Conservation (phyloP, 2,113 vertebrate genomes). For the Podarcis cretensis region DNA sequence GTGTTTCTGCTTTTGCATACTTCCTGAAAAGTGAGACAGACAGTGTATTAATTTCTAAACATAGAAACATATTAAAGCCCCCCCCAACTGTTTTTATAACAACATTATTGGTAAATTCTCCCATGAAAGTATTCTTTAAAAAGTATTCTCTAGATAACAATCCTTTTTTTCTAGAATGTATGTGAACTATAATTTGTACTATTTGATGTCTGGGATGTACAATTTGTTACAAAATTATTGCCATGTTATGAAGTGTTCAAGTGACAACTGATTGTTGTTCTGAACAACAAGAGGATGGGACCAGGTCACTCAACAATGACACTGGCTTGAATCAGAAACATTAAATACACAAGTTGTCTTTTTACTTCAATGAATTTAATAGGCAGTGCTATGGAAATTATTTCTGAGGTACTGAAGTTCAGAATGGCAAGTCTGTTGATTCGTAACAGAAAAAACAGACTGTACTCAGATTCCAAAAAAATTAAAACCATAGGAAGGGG, state of each 20-base stretch:
- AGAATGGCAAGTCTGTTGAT: neutral
- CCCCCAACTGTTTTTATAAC: neutral
- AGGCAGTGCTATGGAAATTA: neutral
- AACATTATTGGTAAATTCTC: neutral
- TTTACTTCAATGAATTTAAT: neutral
- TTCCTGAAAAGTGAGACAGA: constrained; percentile 79
- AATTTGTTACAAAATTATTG: neutral
- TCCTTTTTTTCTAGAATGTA: neutral
- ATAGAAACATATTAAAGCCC: neutral
- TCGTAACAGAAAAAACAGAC: neutral
- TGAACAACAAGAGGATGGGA: neutral
- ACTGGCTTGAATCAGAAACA: neutral
- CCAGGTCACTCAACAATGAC: neutral
- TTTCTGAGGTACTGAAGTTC: neutral
- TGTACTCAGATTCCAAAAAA: neutral
- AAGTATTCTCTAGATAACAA: neutral
- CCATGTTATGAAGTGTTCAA: too few relatives aligned
- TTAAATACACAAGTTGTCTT: neutral
- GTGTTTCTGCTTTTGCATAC: constrained; percentile 94
- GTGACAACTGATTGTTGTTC: neutral
- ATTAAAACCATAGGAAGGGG: neutral
- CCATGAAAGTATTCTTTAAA: neutral
- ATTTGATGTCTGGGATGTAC: too few relatives aligned
- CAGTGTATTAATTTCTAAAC: constrained; percentile 1
- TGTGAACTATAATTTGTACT: neutral